Percentiles rank a stretch among this genome's conserved stretches.
Evolutionary conservation across 53 echinoderm and acorn worm species (phyloP).

Genomic region (Paracentrotus lividus): DNA sequence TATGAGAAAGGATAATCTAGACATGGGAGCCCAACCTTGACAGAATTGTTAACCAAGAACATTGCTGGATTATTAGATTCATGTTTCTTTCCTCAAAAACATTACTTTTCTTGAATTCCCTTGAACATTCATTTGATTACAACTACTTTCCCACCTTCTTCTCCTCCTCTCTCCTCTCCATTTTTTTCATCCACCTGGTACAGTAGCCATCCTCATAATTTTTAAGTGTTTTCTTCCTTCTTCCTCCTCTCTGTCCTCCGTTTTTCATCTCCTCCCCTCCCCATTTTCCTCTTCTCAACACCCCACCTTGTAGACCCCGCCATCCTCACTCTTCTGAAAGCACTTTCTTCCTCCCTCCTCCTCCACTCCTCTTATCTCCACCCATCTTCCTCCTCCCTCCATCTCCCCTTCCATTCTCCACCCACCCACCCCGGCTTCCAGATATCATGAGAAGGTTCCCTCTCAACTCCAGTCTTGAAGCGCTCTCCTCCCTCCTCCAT

Average conservation of each 20-base stretch:
- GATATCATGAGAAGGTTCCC: background rate
- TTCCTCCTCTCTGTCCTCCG: too few species aligned
- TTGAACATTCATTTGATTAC: too few species aligned
- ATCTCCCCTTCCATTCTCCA: background rate
- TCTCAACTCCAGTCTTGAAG: slow-evolving; percentile 1
- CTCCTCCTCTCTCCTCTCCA: background rate
- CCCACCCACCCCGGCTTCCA: background rate
- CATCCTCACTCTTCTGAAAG: background rate
- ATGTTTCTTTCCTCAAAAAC: too few species aligned
- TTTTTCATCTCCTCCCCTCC: background rate
- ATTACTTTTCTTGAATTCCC: too few species aligned
- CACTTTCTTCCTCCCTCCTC: background rate
- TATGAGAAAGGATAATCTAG: too few species aligned
- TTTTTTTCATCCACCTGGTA: background rate
- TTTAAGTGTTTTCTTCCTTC: background rate
- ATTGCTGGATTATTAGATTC: too few species aligned
- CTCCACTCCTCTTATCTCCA: background rate
- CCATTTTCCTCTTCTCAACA: background rate
- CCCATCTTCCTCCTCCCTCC: background rate
- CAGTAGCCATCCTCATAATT: background rate
- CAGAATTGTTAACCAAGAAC: too few species aligned
- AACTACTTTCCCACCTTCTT: background rate
- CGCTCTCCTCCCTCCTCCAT: slow-evolving; percentile 34
- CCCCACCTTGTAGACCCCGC: background rate
- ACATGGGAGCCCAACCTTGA: too few species aligned